phyloP scores from a whole-genome alignment of 2,888 invertebrate species.

The Amphipyra berbera region DNA sequence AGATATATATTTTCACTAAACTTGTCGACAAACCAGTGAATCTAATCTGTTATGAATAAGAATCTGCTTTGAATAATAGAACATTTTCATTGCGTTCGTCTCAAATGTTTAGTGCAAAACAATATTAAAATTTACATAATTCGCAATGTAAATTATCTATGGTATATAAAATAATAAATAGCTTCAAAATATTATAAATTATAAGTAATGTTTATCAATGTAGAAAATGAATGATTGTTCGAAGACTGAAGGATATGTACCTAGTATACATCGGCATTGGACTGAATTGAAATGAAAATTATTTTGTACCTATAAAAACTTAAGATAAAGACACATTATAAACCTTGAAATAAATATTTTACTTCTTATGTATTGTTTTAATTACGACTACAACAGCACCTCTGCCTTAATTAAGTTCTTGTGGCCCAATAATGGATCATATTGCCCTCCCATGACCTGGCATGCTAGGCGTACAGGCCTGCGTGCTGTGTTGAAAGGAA shows the following conservation, averaged over 20 bases:
- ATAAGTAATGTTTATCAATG: slow-evolving; percentile 35
- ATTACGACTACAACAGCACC: slow-evolving; percentile 6
- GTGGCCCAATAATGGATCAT: too few species aligned
- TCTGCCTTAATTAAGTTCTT: too few species aligned
- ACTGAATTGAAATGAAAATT: slow-evolving; percentile 66
- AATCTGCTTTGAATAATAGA: slow-evolving; percentile 22
- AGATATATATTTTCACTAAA: neutral
- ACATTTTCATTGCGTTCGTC: slow-evolving; percentile 1
- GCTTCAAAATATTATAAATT: slow-evolving; percentile 36
- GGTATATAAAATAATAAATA: slow-evolving; percentile 15
- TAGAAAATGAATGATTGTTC: slow-evolving; percentile 47
- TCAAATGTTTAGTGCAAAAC: neutral
- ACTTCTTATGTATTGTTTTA: slow-evolving; percentile 55
- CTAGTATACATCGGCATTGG: slow-evolving; percentile 59
- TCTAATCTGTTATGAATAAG: slow-evolving; percentile 22
- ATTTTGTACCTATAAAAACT: slow-evolving; percentile 73
- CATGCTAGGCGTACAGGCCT: too few species aligned
- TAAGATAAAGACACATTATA: slow-evolving; percentile 73
- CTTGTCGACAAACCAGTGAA: slow-evolving; percentile 29
- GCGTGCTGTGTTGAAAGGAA: too few species aligned
- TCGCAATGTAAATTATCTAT: slow-evolving; percentile 37
- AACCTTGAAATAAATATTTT: slow-evolving; percentile 80
- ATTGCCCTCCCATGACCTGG: too few species aligned
- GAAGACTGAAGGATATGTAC: slow-evolving; percentile 67
- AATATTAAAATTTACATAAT: neutral